Evolutionary conservation across 2,797 vertebrate species (phyloP).

Genomic region (Cirrhinus molitorella): DNA sequence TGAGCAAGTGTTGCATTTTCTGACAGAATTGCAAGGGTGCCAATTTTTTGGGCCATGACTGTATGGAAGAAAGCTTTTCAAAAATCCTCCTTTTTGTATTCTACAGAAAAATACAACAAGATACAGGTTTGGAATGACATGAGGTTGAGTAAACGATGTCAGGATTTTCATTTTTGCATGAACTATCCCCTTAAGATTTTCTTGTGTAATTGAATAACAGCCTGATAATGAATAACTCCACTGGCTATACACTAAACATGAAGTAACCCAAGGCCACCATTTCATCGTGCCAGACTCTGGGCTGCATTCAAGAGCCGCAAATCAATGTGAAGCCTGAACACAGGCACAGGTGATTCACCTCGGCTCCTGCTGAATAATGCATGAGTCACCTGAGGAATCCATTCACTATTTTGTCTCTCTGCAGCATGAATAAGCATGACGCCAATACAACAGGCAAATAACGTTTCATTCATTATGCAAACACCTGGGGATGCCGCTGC

Average conservation of each 20-base stretch:
- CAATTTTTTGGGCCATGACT: too few relatives aligned
- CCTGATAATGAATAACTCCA: neutral
- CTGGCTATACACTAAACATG: neutral
- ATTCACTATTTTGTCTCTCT: conserved; percentile 42
- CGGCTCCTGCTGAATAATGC: conserved; percentile 48
- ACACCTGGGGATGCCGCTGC: conserved; percentile 55
- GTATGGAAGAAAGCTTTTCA: neutral
- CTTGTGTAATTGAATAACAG: conserved; percentile 2
- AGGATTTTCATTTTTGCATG: neutral
- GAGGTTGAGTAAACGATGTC: neutral
- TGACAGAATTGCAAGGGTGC: too few relatives aligned
- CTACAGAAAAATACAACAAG: neutral
- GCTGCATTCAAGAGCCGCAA: conserved; percentile 3
- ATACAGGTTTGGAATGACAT: neutral
- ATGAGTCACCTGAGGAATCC: conserved; percentile 55
- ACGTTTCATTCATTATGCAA: conserved; percentile 64
- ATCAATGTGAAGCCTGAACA: conserved; percentile 12
- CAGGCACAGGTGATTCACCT: conserved; percentile 41
- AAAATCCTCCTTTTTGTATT: neutral
- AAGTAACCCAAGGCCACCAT: conserved; percentile 12
- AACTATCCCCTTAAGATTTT: conserved; percentile 1
- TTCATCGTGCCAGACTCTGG: neutral
- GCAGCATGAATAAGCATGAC: conserved; percentile 63
- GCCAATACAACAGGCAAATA: conserved; percentile 56
- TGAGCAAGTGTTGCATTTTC: too few relatives aligned